Evolutionary conservation across 2,113 vertebrate species (phyloP).

Genomic region (Scortum barcoo): DNA sequence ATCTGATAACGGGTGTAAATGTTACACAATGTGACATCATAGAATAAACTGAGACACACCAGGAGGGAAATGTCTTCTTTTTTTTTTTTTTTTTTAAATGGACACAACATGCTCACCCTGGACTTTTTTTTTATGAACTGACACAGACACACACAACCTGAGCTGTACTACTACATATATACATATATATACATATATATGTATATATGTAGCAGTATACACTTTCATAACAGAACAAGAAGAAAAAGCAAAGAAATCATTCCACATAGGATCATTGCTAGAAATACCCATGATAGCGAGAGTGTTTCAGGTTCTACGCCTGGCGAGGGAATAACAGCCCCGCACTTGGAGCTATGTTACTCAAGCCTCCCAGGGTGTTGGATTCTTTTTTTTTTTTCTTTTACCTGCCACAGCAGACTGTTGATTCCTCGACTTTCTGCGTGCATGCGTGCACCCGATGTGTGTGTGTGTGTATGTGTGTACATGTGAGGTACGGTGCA

Average conservation of each 20-base stretch:
- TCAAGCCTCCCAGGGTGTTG: background rate
- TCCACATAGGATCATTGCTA: background rate
- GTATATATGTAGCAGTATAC: background rate
- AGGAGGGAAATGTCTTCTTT: too few relatives aligned
- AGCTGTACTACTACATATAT: background rate
- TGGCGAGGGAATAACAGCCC: conserved; percentile 33
- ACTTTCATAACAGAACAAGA: background rate
- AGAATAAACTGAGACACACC: too few relatives aligned
- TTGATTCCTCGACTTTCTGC: conserved; percentile 32
- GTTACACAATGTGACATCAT: too few relatives aligned
- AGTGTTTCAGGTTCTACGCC: background rate
- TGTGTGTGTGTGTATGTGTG: background rate
- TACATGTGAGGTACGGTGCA: background rate
- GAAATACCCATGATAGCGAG: conserved; percentile 47
- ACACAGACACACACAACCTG: background rate
- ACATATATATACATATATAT: background rate
- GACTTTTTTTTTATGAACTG: background rate
- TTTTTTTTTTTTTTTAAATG: too few relatives aligned
- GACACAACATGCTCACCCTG: too few relatives aligned
- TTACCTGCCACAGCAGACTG: conserved; percentile 41
- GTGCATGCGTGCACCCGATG: background rate
- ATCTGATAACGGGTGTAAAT: too few relatives aligned
- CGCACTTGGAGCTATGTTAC: background rate
- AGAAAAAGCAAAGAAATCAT: conserved; percentile 17
- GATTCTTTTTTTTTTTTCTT: conserved; percentile 19